A percentile compares a stretch with the other conserved stretches of the same genome.
These are phyloP conservation scores for Halesus radiatus DNA, from an alignment of 1,140 invertebrate species.

Conservation along the genomic window DNA sequence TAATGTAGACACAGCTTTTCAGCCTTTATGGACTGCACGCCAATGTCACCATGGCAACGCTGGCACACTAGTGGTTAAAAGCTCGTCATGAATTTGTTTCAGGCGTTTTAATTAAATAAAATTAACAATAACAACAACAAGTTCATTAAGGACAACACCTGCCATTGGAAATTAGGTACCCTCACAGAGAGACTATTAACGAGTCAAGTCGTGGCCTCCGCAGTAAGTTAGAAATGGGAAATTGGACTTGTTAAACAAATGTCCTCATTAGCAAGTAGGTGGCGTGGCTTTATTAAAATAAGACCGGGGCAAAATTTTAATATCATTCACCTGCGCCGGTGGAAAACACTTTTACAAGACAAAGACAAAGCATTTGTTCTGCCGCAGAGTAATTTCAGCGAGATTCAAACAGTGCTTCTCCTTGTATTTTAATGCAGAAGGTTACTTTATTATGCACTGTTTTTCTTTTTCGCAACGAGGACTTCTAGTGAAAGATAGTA, in stretches of 20 bases:
- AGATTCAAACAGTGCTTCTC: conserved; percentile 9
- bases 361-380: conserved; percentile 34
- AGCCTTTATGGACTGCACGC: too few relatives aligned
- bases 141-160: conserved; percentile 6
- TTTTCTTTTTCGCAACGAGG: too few relatives aligned
- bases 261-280: conserved; percentile 17
- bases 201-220: conserved; percentile 10
- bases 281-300: conserved; percentile 24
- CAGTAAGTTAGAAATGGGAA: conserved; percentile 4
- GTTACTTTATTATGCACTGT: too few relatives aligned
- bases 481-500: too few relatives aligned
- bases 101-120: neutral
- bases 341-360: conserved; percentile 33
- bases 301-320: conserved; percentile 27
- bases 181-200: neutral
- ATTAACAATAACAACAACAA: too few relatives aligned
- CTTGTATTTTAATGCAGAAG: too few relatives aligned
- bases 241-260: conserved; percentile 27
- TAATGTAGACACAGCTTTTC: too few relatives aligned
- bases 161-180: neutral
- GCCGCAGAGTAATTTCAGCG: conserved; percentile 34
- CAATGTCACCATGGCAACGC: too few relatives aligned
- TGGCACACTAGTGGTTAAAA: too few relatives aligned
- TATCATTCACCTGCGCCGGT: conserved; percentile 42
- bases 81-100: neutral